Base-by-base conservation (phyloP, 2,113 vertebrate genomes). In the Elephas maximus region DNA sequence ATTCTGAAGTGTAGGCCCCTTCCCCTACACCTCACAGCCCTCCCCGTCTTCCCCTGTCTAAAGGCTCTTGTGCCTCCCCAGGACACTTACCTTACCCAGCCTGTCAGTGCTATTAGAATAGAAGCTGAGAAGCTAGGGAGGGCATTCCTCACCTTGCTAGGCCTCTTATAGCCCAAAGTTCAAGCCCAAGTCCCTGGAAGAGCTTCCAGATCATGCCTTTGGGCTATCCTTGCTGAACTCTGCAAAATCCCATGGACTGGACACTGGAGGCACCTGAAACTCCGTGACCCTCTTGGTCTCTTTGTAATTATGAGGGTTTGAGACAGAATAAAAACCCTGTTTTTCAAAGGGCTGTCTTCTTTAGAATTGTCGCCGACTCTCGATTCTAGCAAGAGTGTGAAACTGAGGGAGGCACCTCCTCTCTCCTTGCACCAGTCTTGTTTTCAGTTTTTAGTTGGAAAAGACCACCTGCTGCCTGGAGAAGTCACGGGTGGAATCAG, bases 241-340 rank as follows among this genome's bases (percentile, higher is more conserved):
- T 53, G 74, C 18, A 41, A 51, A 78, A 88, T 21, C 62, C 9
- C 67, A 69, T 69, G 26, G 53, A n/a, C 45, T 90, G 65, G 24
- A 21, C 8, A 17, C 51, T 28, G 14, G 91, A 44, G n/a, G 28
- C 28, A 77, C 48, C 76, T 78, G 48, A 93, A 60, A 80, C 37
- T 44, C 69, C 45, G 24, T 71, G n/a, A 81, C 41, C 26, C 20
- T 91, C 30, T 51, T 60, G 69, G 57, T 5, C 28, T 92, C n/a
- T 92, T 78, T 91, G 65, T 6, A 79, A 91, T 74, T 91, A n/a
- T 65, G 84, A 93, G n/a, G 14, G 33, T 57, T 84, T 84, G 33
- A 63, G 91, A 28, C 26, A 18, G 26, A 83, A 69, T 77, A 37
- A 78, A 78, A 84, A 48, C 11, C 20, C 2, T 74, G 69, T 45